phyloP scores from a whole-genome alignment of 2,113 vertebrate genomes.

The Pterocles orientalis region DNA sequence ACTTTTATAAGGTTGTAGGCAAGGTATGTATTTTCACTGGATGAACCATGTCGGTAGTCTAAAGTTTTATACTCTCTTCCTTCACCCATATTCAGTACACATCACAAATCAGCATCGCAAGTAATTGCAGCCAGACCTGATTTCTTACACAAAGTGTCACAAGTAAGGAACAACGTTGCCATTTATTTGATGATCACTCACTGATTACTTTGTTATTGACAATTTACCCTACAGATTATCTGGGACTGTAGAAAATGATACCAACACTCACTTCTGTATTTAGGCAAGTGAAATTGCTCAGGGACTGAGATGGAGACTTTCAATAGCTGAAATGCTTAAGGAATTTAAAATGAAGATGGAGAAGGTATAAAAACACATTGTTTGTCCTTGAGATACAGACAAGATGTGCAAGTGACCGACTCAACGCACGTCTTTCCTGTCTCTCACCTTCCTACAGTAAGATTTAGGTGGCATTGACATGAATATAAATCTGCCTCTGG shows the following conservation, averaged over 20 bases:
- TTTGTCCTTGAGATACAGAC: constrained; percentile 30
- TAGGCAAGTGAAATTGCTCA: background rate
- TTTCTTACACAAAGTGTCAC: background rate
- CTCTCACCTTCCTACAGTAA: background rate
- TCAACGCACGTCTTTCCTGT: background rate
- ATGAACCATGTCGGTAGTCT: background rate
- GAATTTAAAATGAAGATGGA: background rate
- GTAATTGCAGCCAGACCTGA: background rate
- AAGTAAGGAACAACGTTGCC: background rate
- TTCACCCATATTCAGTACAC: background rate
- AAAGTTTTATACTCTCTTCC: background rate
- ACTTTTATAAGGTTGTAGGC: background rate
- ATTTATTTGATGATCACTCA: background rate
- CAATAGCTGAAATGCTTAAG: background rate
- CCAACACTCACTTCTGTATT: constrained; percentile 2
- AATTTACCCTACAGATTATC: constrained; percentile 16
- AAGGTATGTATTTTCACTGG: background rate
- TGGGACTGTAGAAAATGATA: background rate
- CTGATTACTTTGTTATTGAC: constrained; percentile 33
- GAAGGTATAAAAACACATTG: background rate
- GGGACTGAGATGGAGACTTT: background rate
- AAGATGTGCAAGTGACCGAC: background rate
- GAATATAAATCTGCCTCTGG: background rate
- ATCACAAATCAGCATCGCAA: background rate
- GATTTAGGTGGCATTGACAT: constrained; percentile 3